These are phyloP conservation scores for Hipparchia sbordonii DNA, from an alignment of 2,888 invertebrate genomes.

Conservation along the genomic window DNA sequence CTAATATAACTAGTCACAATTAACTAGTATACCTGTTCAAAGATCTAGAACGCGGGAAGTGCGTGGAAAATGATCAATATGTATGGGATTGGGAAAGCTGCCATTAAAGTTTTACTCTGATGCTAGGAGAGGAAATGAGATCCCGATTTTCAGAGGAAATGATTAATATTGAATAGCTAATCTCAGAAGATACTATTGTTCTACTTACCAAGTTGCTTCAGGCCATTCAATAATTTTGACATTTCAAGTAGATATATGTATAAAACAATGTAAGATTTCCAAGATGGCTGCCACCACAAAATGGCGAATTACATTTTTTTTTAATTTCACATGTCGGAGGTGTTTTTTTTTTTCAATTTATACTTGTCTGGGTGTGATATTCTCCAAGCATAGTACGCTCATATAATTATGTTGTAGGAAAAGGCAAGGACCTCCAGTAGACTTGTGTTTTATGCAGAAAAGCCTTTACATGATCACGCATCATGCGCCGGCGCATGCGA, in stretches of 20 bases:
- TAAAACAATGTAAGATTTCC: no score
- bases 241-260: no score
- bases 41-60: slow-evolving; percentile 52
- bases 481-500: not conserved
- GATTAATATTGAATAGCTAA: not conserved
- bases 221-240: no score
- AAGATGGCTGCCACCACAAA: no score
- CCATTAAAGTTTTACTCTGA: slow-evolving; percentile 4
- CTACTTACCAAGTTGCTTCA: no score
- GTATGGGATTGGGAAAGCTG: slow-evolving; percentile 18
- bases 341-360: no score
- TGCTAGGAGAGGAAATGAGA: slow-evolving; percentile 3
- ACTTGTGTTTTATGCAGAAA: not conserved
- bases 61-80: slow-evolving; percentile 38
- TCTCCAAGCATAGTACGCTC: slow-evolving; percentile 2
- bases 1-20: not conserved
- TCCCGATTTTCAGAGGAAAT: slow-evolving; percentile 1
- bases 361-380: not conserved
- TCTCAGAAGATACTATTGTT: no score
- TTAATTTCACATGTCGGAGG: no score
- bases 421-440: slow-evolving; percentile 3
- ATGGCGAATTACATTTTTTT: no score
- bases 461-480: slow-evolving; percentile 12
- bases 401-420: not conserved
- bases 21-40: slow-evolving; percentile 33